A percentile compares a stretch with the other conserved stretches of the same genome.
Conservation (phyloP, 1,140 invertebrate genomes). For the Drosophila sucinea region DNA sequence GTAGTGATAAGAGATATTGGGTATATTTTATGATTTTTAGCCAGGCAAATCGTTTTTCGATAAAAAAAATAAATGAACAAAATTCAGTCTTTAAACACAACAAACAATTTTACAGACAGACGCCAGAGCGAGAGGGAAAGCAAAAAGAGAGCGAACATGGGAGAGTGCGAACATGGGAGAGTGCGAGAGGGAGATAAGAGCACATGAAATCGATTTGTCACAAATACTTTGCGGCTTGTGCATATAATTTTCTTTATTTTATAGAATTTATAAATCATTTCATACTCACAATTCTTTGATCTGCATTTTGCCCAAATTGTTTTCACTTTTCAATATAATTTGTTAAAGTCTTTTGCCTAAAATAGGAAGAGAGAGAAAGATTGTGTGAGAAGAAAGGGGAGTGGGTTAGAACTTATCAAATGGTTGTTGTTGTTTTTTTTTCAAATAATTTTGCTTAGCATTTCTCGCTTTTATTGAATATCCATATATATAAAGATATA, state of each 20-base stretch:
- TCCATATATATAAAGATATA: conserved; percentile 27
- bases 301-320: conserved; percentile 68
- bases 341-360: conserved; percentile 15
- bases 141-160: conserved; percentile 1
- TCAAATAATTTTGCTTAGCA: conserved; percentile 44
- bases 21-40: background rate
- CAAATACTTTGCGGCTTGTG: conserved; percentile 53
- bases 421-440: conserved; percentile 30
- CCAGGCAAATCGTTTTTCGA: background rate
- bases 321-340: conserved; percentile 34
- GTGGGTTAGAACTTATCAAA: conserved; percentile 37
- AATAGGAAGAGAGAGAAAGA: conserved; percentile 19
- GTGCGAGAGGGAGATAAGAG: conserved; percentile 36
- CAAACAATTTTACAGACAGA: conserved; percentile 40
- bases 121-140: conserved; percentile 31
- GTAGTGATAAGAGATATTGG: conserved; percentile 35
- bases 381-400: conserved; percentile 12
- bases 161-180: conserved; percentile 15
- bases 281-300: conserved; percentile 76
- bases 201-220: conserved; percentile 72
- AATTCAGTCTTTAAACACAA: conserved; percentile 30
- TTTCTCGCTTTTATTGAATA: conserved; percentile 46
- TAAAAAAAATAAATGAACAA: conserved; percentile 36
- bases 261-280: background rate
- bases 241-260: conserved; percentile 31